These are phyloP conservation scores for Thumatha senex DNA, from an alignment of 2,888 invertebrate genomes.

Conservation along the genomic window DNA sequence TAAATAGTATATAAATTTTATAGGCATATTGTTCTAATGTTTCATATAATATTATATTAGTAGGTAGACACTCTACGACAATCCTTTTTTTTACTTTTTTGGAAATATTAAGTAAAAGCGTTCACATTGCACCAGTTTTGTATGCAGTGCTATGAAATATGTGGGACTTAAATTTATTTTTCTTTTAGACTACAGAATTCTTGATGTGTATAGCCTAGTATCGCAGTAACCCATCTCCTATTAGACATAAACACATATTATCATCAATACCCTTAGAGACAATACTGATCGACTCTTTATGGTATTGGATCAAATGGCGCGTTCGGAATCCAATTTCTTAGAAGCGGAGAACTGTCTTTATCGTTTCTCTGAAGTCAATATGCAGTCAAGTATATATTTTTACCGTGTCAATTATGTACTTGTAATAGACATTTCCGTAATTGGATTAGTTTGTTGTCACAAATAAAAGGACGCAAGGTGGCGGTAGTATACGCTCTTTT, in stretches of 20 bases:
- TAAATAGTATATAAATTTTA: too few relatives aligned
- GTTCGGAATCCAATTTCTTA: slow-evolving; percentile 59
- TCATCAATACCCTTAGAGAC: slow-evolving; percentile 64
- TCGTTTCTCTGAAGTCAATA: slow-evolving; percentile 5
- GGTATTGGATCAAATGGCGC: slow-evolving; percentile 47
- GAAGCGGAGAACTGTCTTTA: slow-evolving; percentile 24
- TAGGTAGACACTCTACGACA: too few relatives aligned
- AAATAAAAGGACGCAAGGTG: too few relatives aligned
- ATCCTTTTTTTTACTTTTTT: too few relatives aligned
- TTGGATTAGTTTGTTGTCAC: neutral
- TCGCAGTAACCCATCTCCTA: slow-evolving; percentile 49
- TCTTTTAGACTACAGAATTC: too few relatives aligned
- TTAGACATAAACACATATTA: slow-evolving; percentile 63
- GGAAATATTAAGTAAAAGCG: too few relatives aligned
- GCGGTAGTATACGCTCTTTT: too few relatives aligned
- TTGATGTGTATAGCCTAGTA: slow-evolving; percentile 24
- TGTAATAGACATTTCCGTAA: neutral
- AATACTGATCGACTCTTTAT: slow-evolving; percentile 60
- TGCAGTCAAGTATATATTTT: neutral
- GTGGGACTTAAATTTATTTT: too few relatives aligned
- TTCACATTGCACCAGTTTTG: too few relatives aligned
- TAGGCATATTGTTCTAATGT: too few relatives aligned
- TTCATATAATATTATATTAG: too few relatives aligned
- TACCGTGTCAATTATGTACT: neutral
- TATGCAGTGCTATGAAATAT: too few relatives aligned